Base-by-base conservation (phyloP, 2,113 vertebrate species). In the Mastomys coucha region DNA sequence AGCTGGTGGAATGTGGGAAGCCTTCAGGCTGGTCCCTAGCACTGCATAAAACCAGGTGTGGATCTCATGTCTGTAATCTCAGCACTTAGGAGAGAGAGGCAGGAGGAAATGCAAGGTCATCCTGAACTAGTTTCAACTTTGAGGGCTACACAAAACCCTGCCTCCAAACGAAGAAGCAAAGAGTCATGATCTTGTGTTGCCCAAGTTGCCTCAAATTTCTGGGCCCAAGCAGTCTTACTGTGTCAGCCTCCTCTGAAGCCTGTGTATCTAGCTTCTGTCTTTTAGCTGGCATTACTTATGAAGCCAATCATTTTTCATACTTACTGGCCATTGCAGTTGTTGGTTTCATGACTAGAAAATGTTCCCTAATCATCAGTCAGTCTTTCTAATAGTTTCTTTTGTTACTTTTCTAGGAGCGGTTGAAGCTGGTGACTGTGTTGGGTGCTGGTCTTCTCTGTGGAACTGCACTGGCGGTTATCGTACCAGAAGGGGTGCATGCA, bases 401-500 rank as follows among this genome's bases (percentile, higher is more conserved):
- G 20, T 72, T 98, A 98, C 53, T 26, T 98, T 98, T 96, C 88
- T 97, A 99, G 99, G 99, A 99, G 93, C 99, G 98, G 88, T 98
- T 99, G 96, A 99, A 99, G 97, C 93, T 99, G 98, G 99, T 99
- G 98, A 99, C 99, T 0, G 99, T 99, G 93, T 96, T 99, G 98
- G 99, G 99, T 77, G 99, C 99, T 42, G 99, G 99, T 39, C 99
- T 99, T 89, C 98, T 99, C 88, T 99, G 99, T 98, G 99, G 99
- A 75, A 99, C 99, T 88, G 99, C 99, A 0, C 98, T 99, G 90
- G 99, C 99, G 39, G 99, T 99, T 63, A 99, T 99, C 93, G 99
- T 99, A 94, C 99, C 99, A 7, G 99, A 99, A 98, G 99, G 99
- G 91, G 99, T 99, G 87, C 99, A 99, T 56, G 99, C 99, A 88